phyloP scores from a whole-genome alignment of 2,888 invertebrate species.

The Baccha elongata region DNA sequence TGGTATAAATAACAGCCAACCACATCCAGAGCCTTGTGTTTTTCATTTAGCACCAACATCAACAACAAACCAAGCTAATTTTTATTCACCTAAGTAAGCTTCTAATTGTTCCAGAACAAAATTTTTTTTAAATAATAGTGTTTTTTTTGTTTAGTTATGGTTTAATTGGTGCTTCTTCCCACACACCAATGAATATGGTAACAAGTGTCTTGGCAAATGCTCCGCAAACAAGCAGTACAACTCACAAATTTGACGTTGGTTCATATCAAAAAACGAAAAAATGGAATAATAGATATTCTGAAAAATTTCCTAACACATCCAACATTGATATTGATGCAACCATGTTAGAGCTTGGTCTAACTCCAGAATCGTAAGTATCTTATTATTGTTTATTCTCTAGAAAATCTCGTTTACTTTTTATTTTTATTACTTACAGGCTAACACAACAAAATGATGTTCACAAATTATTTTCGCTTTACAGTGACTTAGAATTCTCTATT shows the following conservation, averaged over 20 bases:
- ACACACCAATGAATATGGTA: conserved; percentile 1
- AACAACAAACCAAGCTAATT: too few species aligned
- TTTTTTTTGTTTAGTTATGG: neutral
- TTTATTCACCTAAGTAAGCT: neutral
- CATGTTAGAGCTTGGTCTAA: conserved; percentile 43
- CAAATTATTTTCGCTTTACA: conserved; percentile 28
- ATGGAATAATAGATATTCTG: neutral
- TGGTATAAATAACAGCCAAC: too few species aligned
- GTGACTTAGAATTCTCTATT: conserved; percentile 43
- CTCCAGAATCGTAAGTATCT: conserved; percentile 43
- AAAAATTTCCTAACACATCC: conserved; percentile 21
- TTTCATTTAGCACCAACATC: too few species aligned
- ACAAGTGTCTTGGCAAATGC: conserved; percentile 39
- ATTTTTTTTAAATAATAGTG: neutral
- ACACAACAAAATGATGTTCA: conserved; percentile 46
- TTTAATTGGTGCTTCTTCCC: neutral
- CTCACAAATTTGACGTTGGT: neutral
- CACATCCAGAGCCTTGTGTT: too few species aligned
- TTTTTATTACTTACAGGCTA: conserved; percentile 17
- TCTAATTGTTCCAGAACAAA: neutral
- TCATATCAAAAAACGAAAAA: conserved; percentile 13
- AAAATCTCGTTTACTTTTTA: neutral
- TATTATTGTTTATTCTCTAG: too few species aligned
- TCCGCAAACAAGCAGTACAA: neutral
- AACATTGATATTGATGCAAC: conserved; percentile 41